Evolutionary conservation across 2,888 invertebrate species (phyloP).

Genomic region (Drosophila fulvimacula): DNA sequence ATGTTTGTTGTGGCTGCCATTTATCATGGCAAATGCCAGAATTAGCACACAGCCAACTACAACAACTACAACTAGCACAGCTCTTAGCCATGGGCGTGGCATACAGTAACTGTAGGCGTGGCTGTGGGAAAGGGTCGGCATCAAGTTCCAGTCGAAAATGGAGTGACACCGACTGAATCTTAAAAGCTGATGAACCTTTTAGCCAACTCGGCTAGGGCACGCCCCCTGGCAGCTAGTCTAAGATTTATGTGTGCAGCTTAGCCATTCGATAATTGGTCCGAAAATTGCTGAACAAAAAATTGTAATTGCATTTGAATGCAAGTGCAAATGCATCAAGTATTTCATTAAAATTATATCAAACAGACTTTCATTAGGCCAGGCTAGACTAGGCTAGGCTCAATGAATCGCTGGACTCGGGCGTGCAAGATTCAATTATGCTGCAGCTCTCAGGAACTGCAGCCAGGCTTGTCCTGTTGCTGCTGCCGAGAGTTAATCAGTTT

Average conservation of each 20-base stretch:
- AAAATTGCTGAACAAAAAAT: slow-evolving; percentile 13
- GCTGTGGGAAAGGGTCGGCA: slow-evolving; percentile 52
- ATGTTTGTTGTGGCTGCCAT: slow-evolving; percentile 61
- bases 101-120: slow-evolving; percentile 43
- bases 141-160: slow-evolving; percentile 32
- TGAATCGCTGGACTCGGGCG: slow-evolving; percentile 27
- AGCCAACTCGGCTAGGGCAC: slow-evolving; percentile 4
- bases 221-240: neutral
- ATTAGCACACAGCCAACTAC: slow-evolving; percentile 49
- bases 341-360: slow-evolving; percentile 52
- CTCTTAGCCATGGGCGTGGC: slow-evolving; percentile 48
- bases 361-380: slow-evolving; percentile 19
- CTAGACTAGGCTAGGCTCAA: neutral
- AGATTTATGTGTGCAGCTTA: slow-evolving; percentile 41
- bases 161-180: slow-evolving; percentile 42
- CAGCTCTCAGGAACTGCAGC: slow-evolving; percentile 18
- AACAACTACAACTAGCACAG: slow-evolving; percentile 17
- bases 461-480: slow-evolving; percentile 42
- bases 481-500: slow-evolving; percentile 76
- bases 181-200: slow-evolving; percentile 30
- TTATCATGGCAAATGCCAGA: slow-evolving; percentile 65
- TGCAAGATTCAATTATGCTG: slow-evolving; percentile 65
- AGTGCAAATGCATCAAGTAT: slow-evolving; percentile 49
- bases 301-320: slow-evolving; percentile 70
- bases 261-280: slow-evolving; percentile 15